phyloP scores from a whole-genome alignment of 2,113 vertebrate genomes.

The Echinops telfairi region DNA sequence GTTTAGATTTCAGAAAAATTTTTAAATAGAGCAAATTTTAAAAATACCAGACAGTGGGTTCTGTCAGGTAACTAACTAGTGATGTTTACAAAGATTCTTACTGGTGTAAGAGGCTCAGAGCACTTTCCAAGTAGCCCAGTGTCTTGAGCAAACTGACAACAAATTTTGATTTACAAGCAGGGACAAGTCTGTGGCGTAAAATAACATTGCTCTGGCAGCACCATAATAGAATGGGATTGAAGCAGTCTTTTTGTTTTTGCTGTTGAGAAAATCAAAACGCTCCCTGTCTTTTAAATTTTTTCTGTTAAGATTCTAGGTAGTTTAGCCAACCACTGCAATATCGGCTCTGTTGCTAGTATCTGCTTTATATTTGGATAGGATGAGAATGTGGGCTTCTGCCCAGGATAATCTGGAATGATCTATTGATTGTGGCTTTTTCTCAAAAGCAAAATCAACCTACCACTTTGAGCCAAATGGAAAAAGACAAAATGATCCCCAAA shows the following conservation, averaged over 20 bases:
- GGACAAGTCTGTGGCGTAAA: slow-evolving; percentile 43
- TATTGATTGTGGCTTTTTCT: slow-evolving; percentile 73
- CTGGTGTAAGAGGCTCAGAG: slow-evolving; percentile 37
- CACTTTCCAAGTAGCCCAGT: neutral
- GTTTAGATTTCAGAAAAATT: slow-evolving; percentile 52
- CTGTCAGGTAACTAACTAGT: slow-evolving; percentile 66
- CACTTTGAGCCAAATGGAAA: slow-evolving; percentile 60
- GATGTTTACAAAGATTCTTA: slow-evolving; percentile 68
- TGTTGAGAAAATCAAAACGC: neutral
- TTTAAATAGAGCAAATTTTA: slow-evolving; percentile 70
- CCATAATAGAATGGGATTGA: neutral
- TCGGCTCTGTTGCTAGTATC: neutral
- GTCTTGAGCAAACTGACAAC: slow-evolving; percentile 51
- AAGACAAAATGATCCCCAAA: slow-evolving; percentile 61
- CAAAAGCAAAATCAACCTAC: neutral
- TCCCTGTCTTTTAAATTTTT: neutral
- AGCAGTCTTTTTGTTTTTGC: neutral
- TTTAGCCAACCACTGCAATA: neutral
- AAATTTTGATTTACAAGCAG: slow-evolving; percentile 65
- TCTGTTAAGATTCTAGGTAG: neutral
- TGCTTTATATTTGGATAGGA: neutral
- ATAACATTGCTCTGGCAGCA: slow-evolving; percentile 12
- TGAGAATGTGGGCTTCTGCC: neutral
- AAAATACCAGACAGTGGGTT: slow-evolving; percentile 39
- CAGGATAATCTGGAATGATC: slow-evolving; percentile 5